These are phyloP conservation scores for Nycteola revayana DNA, from an alignment of 2,888 invertebrate genomes.

Conservation along the genomic window DNA sequence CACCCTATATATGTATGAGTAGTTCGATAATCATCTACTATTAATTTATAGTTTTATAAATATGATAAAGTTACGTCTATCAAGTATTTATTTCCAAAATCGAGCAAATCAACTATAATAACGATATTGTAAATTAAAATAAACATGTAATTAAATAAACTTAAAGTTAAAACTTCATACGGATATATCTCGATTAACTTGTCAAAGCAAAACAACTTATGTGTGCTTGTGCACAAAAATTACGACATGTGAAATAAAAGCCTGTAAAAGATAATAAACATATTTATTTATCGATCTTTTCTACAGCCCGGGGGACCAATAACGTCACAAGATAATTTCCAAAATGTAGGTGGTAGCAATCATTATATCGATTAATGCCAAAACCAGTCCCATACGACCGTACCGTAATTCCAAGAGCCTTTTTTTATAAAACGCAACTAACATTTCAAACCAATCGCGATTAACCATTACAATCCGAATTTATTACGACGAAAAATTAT, in stretches of 20 bases:
- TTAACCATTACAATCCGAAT: constrained; percentile 75
- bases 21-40: too few species aligned
- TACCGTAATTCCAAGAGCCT: constrained; percentile 43
- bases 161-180: too few species aligned
- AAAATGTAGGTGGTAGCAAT: constrained; percentile 61
- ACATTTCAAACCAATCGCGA: constrained; percentile 69
- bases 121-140: too few species aligned
- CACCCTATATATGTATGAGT: too few species aligned
- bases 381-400: constrained; percentile 50
- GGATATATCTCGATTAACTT: constrained; percentile 8
- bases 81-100: too few species aligned
- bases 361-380: constrained; percentile 48
- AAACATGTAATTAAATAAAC: too few species aligned
- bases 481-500: constrained; percentile 80
- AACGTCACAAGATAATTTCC: constrained; percentile 44
- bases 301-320: constrained; percentile 52
- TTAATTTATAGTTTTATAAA: too few species aligned
- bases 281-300: constrained; percentile 50
- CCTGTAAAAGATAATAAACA: constrained; percentile 49
- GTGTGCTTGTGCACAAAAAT: constrained; percentile 7
- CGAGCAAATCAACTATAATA: too few species aligned
- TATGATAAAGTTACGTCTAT: too few species aligned
- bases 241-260: constrained; percentile 33
- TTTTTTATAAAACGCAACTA: constrained; percentile 59
- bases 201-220: constrained; percentile 11